Percentiles rank a stretch among this genome's conserved stretches.
Evolutionary conservation across 2,888 invertebrate species (phyloP).

Genomic region (Phaonia tiefii): DNA sequence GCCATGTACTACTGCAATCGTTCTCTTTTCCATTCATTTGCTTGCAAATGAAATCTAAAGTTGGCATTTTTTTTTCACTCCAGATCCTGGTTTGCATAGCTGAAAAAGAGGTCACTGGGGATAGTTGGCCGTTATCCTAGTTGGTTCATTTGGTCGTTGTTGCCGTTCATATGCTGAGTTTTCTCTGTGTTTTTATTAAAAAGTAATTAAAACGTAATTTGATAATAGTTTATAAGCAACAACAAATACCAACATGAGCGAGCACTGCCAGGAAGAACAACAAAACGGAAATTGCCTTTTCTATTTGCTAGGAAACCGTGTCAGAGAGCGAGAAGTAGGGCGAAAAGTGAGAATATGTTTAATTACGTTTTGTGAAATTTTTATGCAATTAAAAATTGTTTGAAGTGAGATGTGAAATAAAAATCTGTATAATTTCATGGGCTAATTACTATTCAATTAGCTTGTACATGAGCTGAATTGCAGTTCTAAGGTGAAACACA

Average conservation of each 20-base stretch:
- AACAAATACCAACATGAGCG: background rate
- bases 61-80: background rate
- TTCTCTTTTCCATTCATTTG: background rate
- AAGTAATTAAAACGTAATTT: slow-evolving; percentile 66
- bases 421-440: background rate
- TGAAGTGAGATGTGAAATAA: background rate
- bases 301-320: background rate
- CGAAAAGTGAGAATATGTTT: slow-evolving; percentile 14
- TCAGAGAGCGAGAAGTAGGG: too few species aligned
- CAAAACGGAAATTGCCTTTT: slow-evolving; percentile 48
- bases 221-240: slow-evolving; percentile 60
- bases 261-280: background rate
- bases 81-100: slow-evolving; percentile 21
- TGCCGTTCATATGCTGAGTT: background rate
- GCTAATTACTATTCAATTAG: slow-evolving; percentile 17
- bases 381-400: slow-evolving; percentile 11
- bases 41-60: slow-evolving; percentile 20
- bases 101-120: slow-evolving; percentile 57
- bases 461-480: too few species aligned
- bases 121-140: slow-evolving; percentile 42
- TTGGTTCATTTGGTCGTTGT: slow-evolving; percentile 8
- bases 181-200: slow-evolving; percentile 52
- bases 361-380: slow-evolving; percentile 14
- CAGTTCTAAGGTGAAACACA: too few species aligned
- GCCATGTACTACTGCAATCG: background rate